A percentile compares a stretch with the other conserved stretches of the same genome.
phyloP scores from a whole-genome alignment of 2,797 vertebrate genomes.

The Setipinna tenuifilis region DNA sequence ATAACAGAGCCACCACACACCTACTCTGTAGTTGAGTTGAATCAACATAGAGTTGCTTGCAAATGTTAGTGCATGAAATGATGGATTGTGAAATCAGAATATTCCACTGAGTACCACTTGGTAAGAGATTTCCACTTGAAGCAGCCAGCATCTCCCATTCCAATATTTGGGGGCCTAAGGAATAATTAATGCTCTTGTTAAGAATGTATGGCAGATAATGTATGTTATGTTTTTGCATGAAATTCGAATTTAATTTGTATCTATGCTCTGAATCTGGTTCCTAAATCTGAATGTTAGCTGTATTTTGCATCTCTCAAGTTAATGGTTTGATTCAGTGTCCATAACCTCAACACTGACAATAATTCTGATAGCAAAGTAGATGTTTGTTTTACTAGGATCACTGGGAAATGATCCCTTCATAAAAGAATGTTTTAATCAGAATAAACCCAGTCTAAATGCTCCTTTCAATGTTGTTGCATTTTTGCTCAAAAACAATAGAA shows the following conservation, averaged over 20 bases:
- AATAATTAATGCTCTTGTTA: background rate
- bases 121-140: slow-evolving; percentile 46
- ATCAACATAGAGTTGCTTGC: background rate
- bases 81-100: slow-evolving; percentile 61
- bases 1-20: background rate
- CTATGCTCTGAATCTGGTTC: background rate
- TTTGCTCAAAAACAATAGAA: slow-evolving; percentile 50
- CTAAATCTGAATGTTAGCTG: background rate
- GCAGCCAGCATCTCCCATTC: slow-evolving; percentile 41
- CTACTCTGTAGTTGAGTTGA: background rate
- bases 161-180: slow-evolving; percentile 47
- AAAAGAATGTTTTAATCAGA: background rate
- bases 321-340: background rate
- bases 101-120: slow-evolving; percentile 52
- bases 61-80: slow-evolving; percentile 35
- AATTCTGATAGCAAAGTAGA: background rate
- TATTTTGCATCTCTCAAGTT: background rate
- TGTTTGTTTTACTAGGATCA: background rate
- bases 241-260: background rate
- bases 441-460: background rate
- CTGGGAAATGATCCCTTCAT: background rate
- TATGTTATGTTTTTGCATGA: background rate
- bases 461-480: slow-evolving; percentile 19
- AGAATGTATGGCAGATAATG: background rate
- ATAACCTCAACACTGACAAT: background rate